Conservation (phyloP, 2,888 invertebrate genomes). For the Pheosia tremula region DNA sequence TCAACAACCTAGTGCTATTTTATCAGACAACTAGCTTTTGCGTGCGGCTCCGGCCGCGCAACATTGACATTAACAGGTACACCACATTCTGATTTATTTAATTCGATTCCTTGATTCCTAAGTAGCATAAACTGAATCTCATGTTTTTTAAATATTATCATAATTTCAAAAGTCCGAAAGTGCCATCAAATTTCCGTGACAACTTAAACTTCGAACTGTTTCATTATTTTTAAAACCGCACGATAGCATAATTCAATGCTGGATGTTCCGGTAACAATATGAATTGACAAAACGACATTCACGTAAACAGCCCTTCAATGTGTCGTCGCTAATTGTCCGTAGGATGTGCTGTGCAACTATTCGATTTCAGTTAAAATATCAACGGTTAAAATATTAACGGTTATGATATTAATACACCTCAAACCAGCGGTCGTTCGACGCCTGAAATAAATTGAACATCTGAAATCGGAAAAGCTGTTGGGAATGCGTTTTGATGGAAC, state of each 20-base stretch:
- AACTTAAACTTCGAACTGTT: background rate
- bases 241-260: conserved; percentile 36
- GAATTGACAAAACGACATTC: conserved; percentile 49
- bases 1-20: conserved; percentile 1
- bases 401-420: conserved; percentile 62
- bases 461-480: conserved; percentile 44
- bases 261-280: conserved; percentile 22
- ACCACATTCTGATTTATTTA: too few relatives aligned
- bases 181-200: background rate
- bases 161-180: background rate
- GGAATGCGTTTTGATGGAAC: background rate
- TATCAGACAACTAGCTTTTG: background rate
- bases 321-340: conserved; percentile 47
- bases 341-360: conserved; percentile 42
- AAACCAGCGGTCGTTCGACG: conserved; percentile 47
- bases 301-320: conserved; percentile 29
- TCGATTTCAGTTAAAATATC: conserved; percentile 60
- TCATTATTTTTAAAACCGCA: conserved; percentile 28
- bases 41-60: too few relatives aligned
- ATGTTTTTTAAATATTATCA: background rate
- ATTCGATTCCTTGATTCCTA: too few relatives aligned
- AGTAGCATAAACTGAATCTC: too few relatives aligned
- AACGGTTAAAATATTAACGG: conserved; percentile 58
- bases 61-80: too few relatives aligned
- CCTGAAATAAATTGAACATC: conserved; percentile 58